Percentiles rank a stretch among this genome's conserved stretches.
These are phyloP conservation scores for Drosophila quinaria DNA, from an alignment of 2,888 invertebrate species.

Conservation along the genomic window DNA sequence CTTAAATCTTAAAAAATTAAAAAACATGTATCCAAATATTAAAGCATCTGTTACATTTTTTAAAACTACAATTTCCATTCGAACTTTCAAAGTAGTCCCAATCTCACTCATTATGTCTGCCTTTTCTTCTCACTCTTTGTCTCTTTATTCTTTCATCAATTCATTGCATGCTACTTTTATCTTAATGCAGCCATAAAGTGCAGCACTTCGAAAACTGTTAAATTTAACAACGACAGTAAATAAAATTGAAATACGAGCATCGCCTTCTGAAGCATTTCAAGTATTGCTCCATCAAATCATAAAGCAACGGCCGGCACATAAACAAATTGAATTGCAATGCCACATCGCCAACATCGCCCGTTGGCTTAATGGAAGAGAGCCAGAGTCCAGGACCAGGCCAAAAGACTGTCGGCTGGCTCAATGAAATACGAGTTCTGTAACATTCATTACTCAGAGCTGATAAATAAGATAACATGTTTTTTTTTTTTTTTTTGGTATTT, in stretches of 20 bases:
- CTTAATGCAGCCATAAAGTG: conserved; percentile 44
- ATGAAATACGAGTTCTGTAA: conserved; percentile 44
- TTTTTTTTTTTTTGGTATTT: background rate
- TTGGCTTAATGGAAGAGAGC: conserved; percentile 15
- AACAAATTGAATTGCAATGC: conserved; percentile 76
- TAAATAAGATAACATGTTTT: conserved; percentile 36
- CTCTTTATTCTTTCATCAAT: background rate
- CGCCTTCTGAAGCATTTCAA: conserved; percentile 36
- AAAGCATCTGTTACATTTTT: too few relatives aligned
- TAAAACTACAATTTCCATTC: background rate
- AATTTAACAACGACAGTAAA: conserved; percentile 54
- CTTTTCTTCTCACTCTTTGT: background rate
- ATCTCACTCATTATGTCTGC: background rate
- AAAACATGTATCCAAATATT: too few relatives aligned
- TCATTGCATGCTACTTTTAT: conserved; percentile 13
- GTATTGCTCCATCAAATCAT: conserved; percentile 55
- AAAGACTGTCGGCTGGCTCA: conserved; percentile 12
- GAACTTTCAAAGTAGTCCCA: background rate
- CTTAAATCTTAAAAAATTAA: too few relatives aligned
- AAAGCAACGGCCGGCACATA: conserved; percentile 60
- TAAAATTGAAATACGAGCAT: conserved; percentile 52
- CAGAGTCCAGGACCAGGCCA: background rate
- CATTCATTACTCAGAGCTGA: conserved; percentile 56
- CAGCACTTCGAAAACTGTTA: conserved; percentile 36
- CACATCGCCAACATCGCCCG: background rate